Conservation (phyloP, 2,888 invertebrate genomes). For the Mythimna pallens region DNA sequence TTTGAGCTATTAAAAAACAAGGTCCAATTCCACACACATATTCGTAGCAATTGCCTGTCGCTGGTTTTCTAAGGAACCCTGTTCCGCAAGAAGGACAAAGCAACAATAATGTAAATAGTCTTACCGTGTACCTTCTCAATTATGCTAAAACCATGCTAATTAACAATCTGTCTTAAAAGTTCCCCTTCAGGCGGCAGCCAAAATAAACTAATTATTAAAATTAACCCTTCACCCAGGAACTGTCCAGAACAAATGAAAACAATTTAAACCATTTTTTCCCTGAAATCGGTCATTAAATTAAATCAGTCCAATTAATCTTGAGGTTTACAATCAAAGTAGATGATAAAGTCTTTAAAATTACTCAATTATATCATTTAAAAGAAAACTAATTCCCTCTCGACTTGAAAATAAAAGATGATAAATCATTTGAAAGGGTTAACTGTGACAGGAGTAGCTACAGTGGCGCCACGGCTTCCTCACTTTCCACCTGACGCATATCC, state of each 20-base stretch:
- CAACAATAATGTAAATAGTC: not conserved
- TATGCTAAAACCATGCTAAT: constrained; percentile 21
- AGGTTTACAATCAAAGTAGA: constrained; percentile 27
- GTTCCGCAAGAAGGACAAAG: not conserved
- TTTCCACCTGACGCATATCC: too few relatives aligned
- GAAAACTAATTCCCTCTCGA: constrained; percentile 11
- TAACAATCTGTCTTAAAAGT: constrained; percentile 16
- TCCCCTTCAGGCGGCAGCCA: not conserved
- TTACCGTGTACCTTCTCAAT: not conserved
- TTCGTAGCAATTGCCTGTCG: not conserved
- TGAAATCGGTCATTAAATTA: constrained; percentile 49
- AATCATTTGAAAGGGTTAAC: not conserved
- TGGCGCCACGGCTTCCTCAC: too few relatives aligned
- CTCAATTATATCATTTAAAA: constrained; percentile 33
- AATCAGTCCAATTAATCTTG: constrained; percentile 46
- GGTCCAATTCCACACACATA: too few relatives aligned
- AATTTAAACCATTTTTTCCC: constrained; percentile 49
- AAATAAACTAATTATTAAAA: constrained; percentile 49
- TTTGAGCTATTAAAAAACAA: too few relatives aligned
- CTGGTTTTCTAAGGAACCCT: not conserved
- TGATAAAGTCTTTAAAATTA: constrained; percentile 21
- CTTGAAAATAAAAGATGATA: not conserved
- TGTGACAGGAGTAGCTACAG: too few relatives aligned
- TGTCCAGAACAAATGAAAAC: constrained; percentile 58
- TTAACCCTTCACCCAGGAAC: constrained; percentile 40